phyloP scores from a whole-genome alignment of 2,888 invertebrate species.

The Trimorus sp. region DNA sequence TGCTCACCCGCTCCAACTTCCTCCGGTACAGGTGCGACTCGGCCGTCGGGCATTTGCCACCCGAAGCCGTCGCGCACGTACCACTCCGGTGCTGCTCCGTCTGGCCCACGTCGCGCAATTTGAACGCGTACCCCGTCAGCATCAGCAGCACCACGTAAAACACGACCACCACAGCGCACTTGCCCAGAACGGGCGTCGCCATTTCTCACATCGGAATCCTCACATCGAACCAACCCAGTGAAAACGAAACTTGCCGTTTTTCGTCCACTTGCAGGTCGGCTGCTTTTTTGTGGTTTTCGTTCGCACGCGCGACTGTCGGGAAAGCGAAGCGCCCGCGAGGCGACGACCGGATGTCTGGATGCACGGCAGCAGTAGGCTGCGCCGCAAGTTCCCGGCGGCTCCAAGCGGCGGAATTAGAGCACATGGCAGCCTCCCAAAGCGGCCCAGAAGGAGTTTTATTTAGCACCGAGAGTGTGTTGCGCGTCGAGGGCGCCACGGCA shows the following conservation, averaged over 20 bases:
- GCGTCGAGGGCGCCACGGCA: conserved; percentile 57
- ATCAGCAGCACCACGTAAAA: conserved; percentile 70
- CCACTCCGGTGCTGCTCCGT: conserved; percentile 63
- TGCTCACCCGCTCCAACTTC: conserved; percentile 69
- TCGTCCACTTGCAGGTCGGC: too few species aligned
- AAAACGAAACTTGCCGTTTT: too few species aligned
- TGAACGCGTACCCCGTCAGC: conserved; percentile 75
- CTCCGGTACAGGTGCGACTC: conserved; percentile 50
- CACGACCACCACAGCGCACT: conserved; percentile 70
- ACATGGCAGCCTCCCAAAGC: conserved; percentile 79
- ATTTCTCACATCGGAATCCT: conserved; percentile 71
- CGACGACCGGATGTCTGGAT: conserved; percentile 64
- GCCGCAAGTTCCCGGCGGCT: conserved; percentile 68
- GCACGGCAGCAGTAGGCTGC: conserved; percentile 27
- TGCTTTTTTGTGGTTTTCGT: neutral
- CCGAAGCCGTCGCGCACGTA: conserved; percentile 67
- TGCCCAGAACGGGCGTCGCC: conserved; percentile 77
- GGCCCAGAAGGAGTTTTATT: conserved; percentile 81
- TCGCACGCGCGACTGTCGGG: neutral
- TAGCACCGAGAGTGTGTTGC: conserved; percentile 77
- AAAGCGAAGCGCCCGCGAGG: conserved; percentile 21
- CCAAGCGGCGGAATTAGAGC: conserved; percentile 79
- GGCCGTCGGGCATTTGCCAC: conserved; percentile 68
- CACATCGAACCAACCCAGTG: conserved; percentile 71
- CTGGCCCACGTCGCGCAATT: conserved; percentile 73